Percentiles rank a stretch among this genome's conserved stretches.
These are phyloP conservation scores for Botia almorhae DNA, from an alignment of 2,797 vertebrate species.

Conservation along the genomic window DNA sequence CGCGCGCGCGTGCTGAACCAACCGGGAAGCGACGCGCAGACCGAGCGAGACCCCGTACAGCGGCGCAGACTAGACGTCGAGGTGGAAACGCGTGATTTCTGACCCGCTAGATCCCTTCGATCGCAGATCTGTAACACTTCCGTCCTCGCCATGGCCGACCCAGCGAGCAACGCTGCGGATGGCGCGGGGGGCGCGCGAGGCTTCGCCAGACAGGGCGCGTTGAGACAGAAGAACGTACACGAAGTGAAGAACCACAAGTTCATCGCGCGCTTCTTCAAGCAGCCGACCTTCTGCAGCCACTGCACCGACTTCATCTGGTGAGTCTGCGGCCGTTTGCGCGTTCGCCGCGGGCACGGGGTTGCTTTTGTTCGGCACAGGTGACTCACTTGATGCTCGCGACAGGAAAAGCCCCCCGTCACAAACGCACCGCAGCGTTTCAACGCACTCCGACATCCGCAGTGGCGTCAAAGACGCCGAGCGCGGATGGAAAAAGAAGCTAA, in stretches of 20 bases:
- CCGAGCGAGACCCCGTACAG: conserved; percentile 33
- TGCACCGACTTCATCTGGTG: conserved; percentile 98
- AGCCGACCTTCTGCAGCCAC: conserved; percentile 95
- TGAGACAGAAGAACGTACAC: conserved; percentile 93
- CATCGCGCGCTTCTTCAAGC: conserved; percentile 94
- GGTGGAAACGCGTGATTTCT: background rate
- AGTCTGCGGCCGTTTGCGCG: conserved; percentile 65
- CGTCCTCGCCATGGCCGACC: conserved; percentile 84
- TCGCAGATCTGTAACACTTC: conserved; percentile 66
- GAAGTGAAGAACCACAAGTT: conserved; percentile 96
- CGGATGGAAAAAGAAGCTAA: conserved; percentile 25
- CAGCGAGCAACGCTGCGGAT: conserved; percentile 78
- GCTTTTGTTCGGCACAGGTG: conserved; percentile 73
- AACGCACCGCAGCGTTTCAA: conserved; percentile 21
- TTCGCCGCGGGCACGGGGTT: background rate
- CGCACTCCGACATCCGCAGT: conserved; percentile 58
- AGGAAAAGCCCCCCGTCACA: conserved; percentile 40
- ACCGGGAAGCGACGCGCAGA: conserved; percentile 59
- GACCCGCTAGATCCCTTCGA: conserved; percentile 8
- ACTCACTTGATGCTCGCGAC: conserved; percentile 77
- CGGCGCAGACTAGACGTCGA: conserved; percentile 15
- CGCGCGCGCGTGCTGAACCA: conserved; percentile 39
- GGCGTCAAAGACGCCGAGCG: conserved; percentile 29
- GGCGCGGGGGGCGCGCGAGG: conserved; percentile 74
- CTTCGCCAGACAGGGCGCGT: conserved; percentile 90